Evolutionary conservation across 2,113 vertebrate species (phyloP), one percentile per base, ranked within the genome.

Genomic region (Pedetes capensis): DNA sequence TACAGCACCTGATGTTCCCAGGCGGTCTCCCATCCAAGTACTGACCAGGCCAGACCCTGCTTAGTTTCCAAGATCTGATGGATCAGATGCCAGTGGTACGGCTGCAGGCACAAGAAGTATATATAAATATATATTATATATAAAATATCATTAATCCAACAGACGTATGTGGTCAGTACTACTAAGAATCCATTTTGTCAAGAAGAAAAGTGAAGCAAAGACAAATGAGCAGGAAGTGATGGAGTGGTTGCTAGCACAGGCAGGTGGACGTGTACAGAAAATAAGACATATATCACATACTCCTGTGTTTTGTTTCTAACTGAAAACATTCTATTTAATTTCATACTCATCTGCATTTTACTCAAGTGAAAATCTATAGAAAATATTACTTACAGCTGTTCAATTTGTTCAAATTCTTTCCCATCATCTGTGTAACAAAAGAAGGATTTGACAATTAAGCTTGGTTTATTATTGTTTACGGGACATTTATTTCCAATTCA

Each of bases 331-430:
- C 75, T n/a, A 80, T 59, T 68, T 57, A 42, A 68, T 47, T 71
- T 90, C 22, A 20, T 59, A 59, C 51, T 85, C n/a, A 39, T 55
- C 6, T 68, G 53, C 55, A 66, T 53, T 92, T 80, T 57, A 88
- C 17, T 32, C 34, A 74, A 91, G 3, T 20, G 17, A 87, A 96
- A 92, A 95, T 69, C 13, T 27, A 34, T 94, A 9, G 81, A 95
- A 72, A 75, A 84, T 37, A 72, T 97, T 98, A 99, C 99, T 99
- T 98, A 99, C 99, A 98, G 93, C 64, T 98, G 97, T 68, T 98
- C 98, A n/a, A 79, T 92, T 97, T 98, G 98, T 78, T 99, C 98
- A 78, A 96, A 96, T 49, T 98, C 98, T 61, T 94, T 97, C 59
- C 89, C 97, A 6, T 91, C 96, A 93, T 97, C 99, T 99, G 97